phyloP scores from a whole-genome alignment of 2,797 vertebrate genomes.

The Diplodus puntazzo region DNA sequence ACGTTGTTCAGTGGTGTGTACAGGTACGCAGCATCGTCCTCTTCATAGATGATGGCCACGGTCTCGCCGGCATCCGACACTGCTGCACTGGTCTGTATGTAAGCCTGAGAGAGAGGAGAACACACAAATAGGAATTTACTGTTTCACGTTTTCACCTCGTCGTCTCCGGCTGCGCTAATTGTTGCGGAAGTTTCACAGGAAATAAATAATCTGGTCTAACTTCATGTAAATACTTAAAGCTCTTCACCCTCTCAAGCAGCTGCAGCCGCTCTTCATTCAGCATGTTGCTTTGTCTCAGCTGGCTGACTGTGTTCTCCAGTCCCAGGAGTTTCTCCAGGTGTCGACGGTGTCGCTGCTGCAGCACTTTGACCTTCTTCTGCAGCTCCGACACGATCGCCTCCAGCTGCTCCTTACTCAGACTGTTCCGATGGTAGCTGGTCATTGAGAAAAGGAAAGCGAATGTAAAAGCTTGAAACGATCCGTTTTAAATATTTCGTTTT shows the following conservation, averaged over 20 bases:
- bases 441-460: background rate
- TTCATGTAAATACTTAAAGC: background rate
- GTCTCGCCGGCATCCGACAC: slow-evolving; percentile 73
- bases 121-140: no score
- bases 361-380: slow-evolving; percentile 85
- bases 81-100: slow-evolving; percentile 67
- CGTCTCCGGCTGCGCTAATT: no score
- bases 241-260: slow-evolving; percentile 79
- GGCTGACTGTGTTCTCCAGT: slow-evolving; percentile 84
- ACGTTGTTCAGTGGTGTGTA: slow-evolving; percentile 68
- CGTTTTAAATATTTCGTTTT: background rate
- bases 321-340: slow-evolving; percentile 85
- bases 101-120: slow-evolving; percentile 68
- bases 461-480: background rate
- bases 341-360: slow-evolving; percentile 84
- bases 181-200: no score
- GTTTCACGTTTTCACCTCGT: no score
- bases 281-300: slow-evolving; percentile 83
- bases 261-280: slow-evolving; percentile 79
- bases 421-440: slow-evolving; percentile 82
- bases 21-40: slow-evolving; percentile 74
- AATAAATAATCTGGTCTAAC: background rate
- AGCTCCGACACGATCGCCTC: slow-evolving; percentile 76
- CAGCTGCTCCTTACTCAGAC: slow-evolving; percentile 83
- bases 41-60: slow-evolving; percentile 85